Evolutionary conservation across 2,113 vertebrate species (phyloP), one percentile per base, ranked within the genome.

Genomic region (Boulengeromyrus knoepffleri): DNA sequence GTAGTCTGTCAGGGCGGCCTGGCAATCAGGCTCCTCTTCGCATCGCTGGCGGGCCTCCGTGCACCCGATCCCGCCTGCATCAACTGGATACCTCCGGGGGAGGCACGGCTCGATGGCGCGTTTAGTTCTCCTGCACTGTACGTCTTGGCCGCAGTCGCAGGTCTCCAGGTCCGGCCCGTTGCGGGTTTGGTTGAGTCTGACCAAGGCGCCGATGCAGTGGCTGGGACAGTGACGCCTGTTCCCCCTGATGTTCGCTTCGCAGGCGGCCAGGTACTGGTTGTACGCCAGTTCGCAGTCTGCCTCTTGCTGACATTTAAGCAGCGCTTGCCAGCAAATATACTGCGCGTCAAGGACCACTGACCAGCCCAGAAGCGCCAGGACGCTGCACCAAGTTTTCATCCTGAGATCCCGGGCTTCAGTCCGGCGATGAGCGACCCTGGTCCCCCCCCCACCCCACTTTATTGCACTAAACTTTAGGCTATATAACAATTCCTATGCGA

Each of bases 1-100:
- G 93, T 97, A 97, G 66, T 94, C 94, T 12, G 94, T 88, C 66
- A 97, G 95, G 42, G 96, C 94, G 88, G 92, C 74, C 89, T 93
- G 94, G 93, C 96, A 97, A 87, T 36, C 83, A 47, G 92, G 90
- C 91, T 96, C 95, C 5, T 95, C 95, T 91, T 97, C 95, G 89
- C 96, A 96, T n/a, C 95, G 95, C 89, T 94, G 95, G 52, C 96
- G 95, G 70, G 96, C 96, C 85, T 96, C 96, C 85, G 95, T 96
- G 94, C 96, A 97, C 0, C 96, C 96, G 1, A 96, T 95, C 0
- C 95, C 95, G 0, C 92, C 94, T 3, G 93, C 94, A 0, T 94
- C 95, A 10, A 91, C 93, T 1, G 95, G 94, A 88, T 95, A 93
- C 31, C 94, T 92, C 2, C 95, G 94, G 0, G 96, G 96, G 46